These are phyloP conservation scores for Eupithecia centaureata DNA, from an alignment of 2,888 invertebrate genomes.

Conservation along the genomic window DNA sequence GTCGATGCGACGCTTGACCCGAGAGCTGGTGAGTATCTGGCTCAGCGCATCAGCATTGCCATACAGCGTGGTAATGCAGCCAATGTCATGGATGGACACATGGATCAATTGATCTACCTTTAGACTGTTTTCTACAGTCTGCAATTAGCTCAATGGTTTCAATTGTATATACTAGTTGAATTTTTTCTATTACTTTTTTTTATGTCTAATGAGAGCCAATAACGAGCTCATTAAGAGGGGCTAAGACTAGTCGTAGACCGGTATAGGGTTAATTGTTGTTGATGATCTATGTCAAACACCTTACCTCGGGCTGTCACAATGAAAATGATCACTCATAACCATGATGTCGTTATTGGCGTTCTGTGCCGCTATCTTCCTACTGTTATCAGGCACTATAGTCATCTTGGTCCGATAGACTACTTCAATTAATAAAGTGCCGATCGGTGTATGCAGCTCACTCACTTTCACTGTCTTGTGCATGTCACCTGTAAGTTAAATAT, in stretches of 20 bases:
- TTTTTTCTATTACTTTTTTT: too few relatives aligned
- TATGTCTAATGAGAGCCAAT: background rate
- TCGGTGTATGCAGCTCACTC: conserved; percentile 93
- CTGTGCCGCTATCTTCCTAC: conserved; percentile 79
- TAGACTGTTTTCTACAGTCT: too few relatives aligned
- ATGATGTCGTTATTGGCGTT: conserved; percentile 84
- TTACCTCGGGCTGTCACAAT: conserved; percentile 81
- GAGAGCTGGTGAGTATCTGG: too few relatives aligned
- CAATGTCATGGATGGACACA: too few relatives aligned
- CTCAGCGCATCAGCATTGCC: too few relatives aligned
- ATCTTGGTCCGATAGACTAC: conserved; percentile 96
- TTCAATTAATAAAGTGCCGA: conserved; percentile 92
- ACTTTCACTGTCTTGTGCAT: conserved; percentile 91
- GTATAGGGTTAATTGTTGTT: background rate
- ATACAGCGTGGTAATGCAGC: too few relatives aligned
- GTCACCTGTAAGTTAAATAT: conserved; percentile 84
- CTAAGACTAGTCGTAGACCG: background rate
- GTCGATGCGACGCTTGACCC: too few relatives aligned
- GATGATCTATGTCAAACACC: conserved; percentile 42
- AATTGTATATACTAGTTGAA: too few relatives aligned
- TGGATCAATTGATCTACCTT: too few relatives aligned
- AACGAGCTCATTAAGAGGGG: background rate
- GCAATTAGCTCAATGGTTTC: too few relatives aligned
- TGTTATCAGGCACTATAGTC: conserved; percentile 93
- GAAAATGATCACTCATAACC: conserved; percentile 96